Conservation (phyloP, 2,888 invertebrate genomes). For the Neria commutata region DNA sequence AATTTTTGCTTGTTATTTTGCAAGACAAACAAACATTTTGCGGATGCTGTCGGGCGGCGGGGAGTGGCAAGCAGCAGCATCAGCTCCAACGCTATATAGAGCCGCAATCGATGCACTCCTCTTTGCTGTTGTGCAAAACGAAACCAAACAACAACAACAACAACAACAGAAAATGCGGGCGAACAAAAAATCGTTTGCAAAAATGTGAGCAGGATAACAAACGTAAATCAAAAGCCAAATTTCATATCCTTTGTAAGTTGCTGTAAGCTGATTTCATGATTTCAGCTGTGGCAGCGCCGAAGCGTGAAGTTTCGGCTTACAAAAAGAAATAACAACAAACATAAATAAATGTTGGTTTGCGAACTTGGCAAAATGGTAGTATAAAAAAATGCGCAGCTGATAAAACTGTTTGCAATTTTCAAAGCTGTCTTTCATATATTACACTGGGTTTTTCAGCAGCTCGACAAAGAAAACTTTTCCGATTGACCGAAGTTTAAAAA, state of each 20-base stretch:
- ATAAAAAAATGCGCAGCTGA: no score
- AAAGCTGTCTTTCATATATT: no score
- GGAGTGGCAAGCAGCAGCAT: not conserved
- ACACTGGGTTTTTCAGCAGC: no score
- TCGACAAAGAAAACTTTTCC: no score
- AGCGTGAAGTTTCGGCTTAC: not conserved
- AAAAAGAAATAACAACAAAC: no score
- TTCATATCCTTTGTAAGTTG: constrained; percentile 54
- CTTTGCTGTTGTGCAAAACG: constrained; percentile 23
- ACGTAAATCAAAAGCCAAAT: constrained; percentile 51
- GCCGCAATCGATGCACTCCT: constrained; percentile 49
- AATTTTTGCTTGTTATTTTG: constrained; percentile 33
- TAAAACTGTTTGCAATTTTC: no score
- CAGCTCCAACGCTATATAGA: constrained; percentile 13
- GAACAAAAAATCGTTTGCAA: not conserved
- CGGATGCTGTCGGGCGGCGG: not conserved
- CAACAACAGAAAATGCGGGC: no score
- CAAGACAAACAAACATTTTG: constrained; percentile 50
- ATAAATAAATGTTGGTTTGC: no score
- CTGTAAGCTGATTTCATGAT: constrained; percentile 44
- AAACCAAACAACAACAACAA: constrained; percentile 20
- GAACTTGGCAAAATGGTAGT: no score
- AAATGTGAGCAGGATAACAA: constrained; percentile 28
- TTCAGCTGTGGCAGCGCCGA: not conserved
- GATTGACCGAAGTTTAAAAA: no score